phyloP scores from a whole-genome alignment of 2,888 invertebrate species.

The Coelinius sp. region DNA sequence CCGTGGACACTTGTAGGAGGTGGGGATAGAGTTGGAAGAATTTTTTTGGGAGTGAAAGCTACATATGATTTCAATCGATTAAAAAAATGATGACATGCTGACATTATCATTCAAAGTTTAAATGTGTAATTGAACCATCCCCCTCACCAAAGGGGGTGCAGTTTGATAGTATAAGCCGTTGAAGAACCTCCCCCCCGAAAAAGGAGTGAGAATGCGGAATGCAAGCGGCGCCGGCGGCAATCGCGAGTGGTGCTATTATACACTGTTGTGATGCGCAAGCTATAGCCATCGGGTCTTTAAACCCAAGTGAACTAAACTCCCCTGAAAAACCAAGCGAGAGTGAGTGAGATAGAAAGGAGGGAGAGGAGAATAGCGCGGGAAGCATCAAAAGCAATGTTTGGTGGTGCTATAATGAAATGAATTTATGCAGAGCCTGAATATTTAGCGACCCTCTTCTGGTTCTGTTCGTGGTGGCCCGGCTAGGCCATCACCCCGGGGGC shows the following conservation, averaged over 20 bases:
- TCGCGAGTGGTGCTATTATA: not conserved
- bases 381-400: constrained; percentile 75
- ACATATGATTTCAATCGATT: too few species aligned
- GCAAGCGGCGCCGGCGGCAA: not conserved
- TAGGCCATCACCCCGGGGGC: constrained; percentile 51
- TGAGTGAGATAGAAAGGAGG: constrained; percentile 44
- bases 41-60: too few species aligned
- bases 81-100: too few species aligned
- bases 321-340: constrained; percentile 31
- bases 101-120: too few species aligned
- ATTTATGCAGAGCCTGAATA: constrained; percentile 76
- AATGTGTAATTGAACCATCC: too few species aligned
- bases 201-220: not conserved
- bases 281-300: not conserved
- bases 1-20: not conserved
- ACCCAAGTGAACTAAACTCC: not conserved
- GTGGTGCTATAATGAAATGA: constrained; percentile 77
- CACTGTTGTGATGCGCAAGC: not conserved
- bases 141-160: too few species aligned
- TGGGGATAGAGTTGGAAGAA: too few species aligned
- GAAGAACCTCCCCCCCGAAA: too few species aligned
- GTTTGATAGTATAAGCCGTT: too few species aligned
- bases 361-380: constrained; percentile 52
- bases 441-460: constrained; percentile 69
- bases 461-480: constrained; percentile 66